Base-by-base conservation (phyloP, 2,888 invertebrate genomes). In the Saturnia pavonia region DNA sequence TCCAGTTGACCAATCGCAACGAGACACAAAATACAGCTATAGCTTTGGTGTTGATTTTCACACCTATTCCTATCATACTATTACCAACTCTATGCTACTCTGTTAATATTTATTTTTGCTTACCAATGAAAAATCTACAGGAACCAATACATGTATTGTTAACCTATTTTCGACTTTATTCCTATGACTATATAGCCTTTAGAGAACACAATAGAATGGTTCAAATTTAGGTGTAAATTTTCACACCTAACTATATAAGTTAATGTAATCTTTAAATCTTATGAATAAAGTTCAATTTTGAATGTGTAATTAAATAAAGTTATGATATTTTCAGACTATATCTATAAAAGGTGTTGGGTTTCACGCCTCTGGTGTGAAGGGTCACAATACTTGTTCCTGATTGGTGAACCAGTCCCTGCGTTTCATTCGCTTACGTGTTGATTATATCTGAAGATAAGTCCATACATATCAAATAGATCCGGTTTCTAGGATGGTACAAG, bases 291-390 rank as follows among this genome's bases (percentile, higher is more conserved):
- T 77, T 7, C 3, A 77, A 43, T 75, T 78, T 83, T 0, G 19
- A 11, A 66, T 77, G 68, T 3, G n/a, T 1, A n/a, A 25, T 19
- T 9, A 6, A 1, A 34, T 76, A 48, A 25, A 74, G 71, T 82
- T 90, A 75, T 57, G 82, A 70, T 78, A 65, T 85, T 90, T 79
- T 79, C 71, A 14, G 63, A 77, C 69, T 85, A 42, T 67, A 71
- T 71, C 69, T 16, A 51, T 70, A 71, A 79, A 85, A 92, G 91
- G 93, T 94, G 93, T 93, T 87, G 88, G 81, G 87, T 93, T 92
- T 94, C 93, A 83, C 93, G 93, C 93, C 91, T 92, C 77, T 79
- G 88, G 93, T 90, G 93, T 92, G 89, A 94, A 93, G 93, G 93
- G 92, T 89, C 91, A 80, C 72, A 75, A 80, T 85, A 66, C 83